phyloP scores from a whole-genome alignment of 92 coral and sea anemone genomes.

The Porites evermanni region DNA sequence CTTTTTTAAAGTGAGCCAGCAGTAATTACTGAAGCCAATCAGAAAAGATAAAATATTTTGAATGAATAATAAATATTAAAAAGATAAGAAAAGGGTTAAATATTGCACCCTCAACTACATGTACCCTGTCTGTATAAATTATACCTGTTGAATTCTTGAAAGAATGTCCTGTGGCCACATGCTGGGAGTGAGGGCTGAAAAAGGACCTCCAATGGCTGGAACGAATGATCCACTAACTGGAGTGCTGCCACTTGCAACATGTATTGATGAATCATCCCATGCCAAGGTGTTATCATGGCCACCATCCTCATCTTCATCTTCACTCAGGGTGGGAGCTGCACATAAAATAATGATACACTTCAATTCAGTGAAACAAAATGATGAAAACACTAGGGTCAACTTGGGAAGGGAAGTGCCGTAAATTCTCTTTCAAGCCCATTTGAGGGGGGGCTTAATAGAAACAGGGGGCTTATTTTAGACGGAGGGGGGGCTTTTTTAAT shows the following conservation, averaged over 20 bases:
- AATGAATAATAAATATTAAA: no score
- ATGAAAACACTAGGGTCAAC: no score
- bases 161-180: slow-evolving; percentile 99
- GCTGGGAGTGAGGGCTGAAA: slow-evolving; percentile 99
- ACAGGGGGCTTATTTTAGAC: no score
- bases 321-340: slow-evolving; percentile 88
- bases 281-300: slow-evolving; percentile 84
- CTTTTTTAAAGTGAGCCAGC: no score
- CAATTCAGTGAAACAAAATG: no score
- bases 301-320: slow-evolving; percentile 90
- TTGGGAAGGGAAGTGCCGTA: no score
- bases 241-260: slow-evolving; percentile 86
- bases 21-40: no score
- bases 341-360: not conserved
- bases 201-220: slow-evolving; percentile 99
- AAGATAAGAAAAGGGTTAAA: no score
- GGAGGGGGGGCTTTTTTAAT: no score
- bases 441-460: no score
- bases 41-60: no score
- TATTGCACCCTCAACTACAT: not conserved
- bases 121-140: not conserved
- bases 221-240: slow-evolving; percentile 97
- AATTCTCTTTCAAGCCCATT: no score
- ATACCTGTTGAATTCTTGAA: slow-evolving; percentile 97
- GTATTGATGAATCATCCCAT: slow-evolving; percentile 99